These are phyloP conservation scores for Mesoligia furuncula DNA, from an alignment of 2,888 invertebrate genomes.

Conservation along the genomic window DNA sequence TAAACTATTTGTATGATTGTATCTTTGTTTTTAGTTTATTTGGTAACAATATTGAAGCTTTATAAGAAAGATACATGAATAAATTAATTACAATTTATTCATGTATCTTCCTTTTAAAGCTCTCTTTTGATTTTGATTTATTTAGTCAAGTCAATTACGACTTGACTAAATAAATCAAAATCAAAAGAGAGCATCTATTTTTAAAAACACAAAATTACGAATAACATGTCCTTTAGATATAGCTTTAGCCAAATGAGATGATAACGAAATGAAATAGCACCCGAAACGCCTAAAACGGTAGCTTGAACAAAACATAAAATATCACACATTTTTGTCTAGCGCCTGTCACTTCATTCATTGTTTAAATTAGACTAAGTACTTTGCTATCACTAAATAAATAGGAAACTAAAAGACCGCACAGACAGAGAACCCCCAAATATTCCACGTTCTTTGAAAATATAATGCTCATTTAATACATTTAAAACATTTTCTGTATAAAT, in stretches of 20 bases:
- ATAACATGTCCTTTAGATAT: too few relatives aligned
- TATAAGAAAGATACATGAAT: not conserved
- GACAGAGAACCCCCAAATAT: not conserved
- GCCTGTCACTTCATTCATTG: constrained; percentile 20
- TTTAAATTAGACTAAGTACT: constrained; percentile 47
- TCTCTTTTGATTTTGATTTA: too few relatives aligned
- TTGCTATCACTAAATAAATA: constrained; percentile 60
- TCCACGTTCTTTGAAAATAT: not conserved
- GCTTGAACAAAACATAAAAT: constrained; percentile 14
- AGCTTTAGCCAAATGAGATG: not conserved
- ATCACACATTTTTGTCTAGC: constrained; percentile 51
- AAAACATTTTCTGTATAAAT: not conserved
- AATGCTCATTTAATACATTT: not conserved
- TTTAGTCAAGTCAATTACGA: too few relatives aligned
- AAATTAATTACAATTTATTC: not conserved
- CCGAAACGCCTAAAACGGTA: not conserved
- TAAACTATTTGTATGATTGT: not conserved
- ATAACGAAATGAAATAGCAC: not conserved
- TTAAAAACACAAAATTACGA: not conserved
- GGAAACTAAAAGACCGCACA: constrained; percentile 23
- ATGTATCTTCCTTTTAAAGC: too few relatives aligned
- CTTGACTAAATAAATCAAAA: not conserved
- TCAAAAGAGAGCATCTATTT: not conserved
- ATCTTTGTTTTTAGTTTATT: not conserved
- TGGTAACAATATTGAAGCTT: not conserved